Conservation (phyloP, 1,140 invertebrate species). For the Onthophagus taurus region DNA sequence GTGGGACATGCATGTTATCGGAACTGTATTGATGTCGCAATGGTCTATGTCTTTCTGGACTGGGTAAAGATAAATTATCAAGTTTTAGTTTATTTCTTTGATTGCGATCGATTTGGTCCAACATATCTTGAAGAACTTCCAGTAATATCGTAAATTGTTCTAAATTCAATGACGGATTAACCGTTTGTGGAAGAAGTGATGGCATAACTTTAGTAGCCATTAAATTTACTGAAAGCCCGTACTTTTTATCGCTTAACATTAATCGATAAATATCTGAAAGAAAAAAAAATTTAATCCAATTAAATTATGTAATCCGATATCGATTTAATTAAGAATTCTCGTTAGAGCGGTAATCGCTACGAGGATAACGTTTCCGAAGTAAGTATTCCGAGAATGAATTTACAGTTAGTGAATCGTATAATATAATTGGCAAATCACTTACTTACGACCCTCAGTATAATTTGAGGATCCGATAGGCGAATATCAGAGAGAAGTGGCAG, state of each 20-base stretch:
- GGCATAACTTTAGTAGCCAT: constrained; percentile 93
- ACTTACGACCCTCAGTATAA: constrained; percentile 71
- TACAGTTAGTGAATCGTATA: not conserved
- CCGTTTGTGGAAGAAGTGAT: constrained; percentile 80
- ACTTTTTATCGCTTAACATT: constrained; percentile 86
- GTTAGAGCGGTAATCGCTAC: too few species aligned
- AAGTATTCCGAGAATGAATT: too few species aligned
- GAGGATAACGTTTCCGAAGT: too few species aligned
- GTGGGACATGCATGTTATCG: constrained; percentile 74
- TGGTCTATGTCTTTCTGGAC: constrained; percentile 63
- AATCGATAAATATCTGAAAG: constrained; percentile 82
- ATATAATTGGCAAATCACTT: constrained; percentile 44
- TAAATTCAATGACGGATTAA: constrained; percentile 80
- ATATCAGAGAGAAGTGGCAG: constrained; percentile 84
- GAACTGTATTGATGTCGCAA: constrained; percentile 75
- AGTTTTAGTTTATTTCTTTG: constrained; percentile 76
- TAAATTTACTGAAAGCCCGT: constrained; percentile 81
- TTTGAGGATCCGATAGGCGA: constrained; percentile 74
- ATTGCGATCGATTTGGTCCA: constrained; percentile 82
- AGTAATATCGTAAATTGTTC: constrained; percentile 83
- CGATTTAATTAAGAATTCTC: not conserved
- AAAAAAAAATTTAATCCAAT: constrained; percentile 3
- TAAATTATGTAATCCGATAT: not conserved
- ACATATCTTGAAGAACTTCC: constrained; percentile 88
- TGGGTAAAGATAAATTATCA: constrained; percentile 65